Evolutionary conservation across 2,797 vertebrate genomes (phyloP), one percentile per base, ranked within the genome.

Genomic region (Acipenser ruthenus): DNA sequence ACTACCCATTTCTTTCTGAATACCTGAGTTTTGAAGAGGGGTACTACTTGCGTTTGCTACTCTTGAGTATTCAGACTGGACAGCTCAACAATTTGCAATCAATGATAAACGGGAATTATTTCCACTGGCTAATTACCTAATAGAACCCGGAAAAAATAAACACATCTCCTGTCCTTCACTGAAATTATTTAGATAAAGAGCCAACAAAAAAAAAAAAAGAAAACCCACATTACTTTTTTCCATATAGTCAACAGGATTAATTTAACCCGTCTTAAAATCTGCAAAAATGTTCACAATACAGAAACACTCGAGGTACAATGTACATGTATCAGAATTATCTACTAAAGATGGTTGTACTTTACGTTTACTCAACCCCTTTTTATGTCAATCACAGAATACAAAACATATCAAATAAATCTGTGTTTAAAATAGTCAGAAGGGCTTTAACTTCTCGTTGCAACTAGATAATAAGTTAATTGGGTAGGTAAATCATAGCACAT

Each of bases 1-100:
- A 78, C 75, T 70, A 71, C 64, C 61, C 50, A 49, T 48, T 58
- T 66, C 71, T 63, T 53, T 10, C 67, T 56, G 56, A 72, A 65
- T 70, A 65, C 72, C 75, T 68, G 72, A 65, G 13, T 60, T 23
- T 52, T 12, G 66, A 6, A 52, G 7, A 18, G 60, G 12, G 48
- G 48, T 66, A 64, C 66, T 47, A 53, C 58, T 60, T 62, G 23
- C 37, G 23, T 37, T 37, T 37, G 23, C 23, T 37, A 37, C 23
- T 37, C 23, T 37, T 37, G 23, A 37, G 23, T 37, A 37, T 37
- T 37, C 23, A 37, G 23, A 37, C 23, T 37, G 23, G 23, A 37
- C 23, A 66, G 8, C 47, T 62, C 63, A 59, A 65, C 68, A 8
- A 64, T 71, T 70, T 65, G 37, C 10, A 52, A 9, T 13, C 12